Conservation (phyloP, 2,888 invertebrate genomes). For the Falcaria lacertinaria region DNA sequence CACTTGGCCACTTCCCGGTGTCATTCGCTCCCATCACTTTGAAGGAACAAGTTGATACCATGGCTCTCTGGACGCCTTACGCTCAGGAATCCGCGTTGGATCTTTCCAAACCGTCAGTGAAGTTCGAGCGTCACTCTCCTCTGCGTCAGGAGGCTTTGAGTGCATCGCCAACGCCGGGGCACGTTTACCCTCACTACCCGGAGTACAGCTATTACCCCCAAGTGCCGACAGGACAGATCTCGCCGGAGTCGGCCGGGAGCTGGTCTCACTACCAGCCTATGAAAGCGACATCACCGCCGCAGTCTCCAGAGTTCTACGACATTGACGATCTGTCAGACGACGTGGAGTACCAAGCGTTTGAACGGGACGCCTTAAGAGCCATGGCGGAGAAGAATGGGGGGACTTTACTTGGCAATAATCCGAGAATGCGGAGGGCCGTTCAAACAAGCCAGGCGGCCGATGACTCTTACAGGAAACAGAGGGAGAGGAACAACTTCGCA, state of each 20-base stretch:
- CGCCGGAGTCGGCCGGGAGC: constrained; percentile 41
- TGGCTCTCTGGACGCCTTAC: constrained; percentile 67
- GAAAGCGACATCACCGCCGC: constrained; percentile 65
- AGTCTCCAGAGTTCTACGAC: constrained; percentile 42
- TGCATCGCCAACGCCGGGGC: constrained; percentile 15
- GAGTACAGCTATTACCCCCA: constrained; percentile 29
- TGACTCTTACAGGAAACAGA: constrained; percentile 92
- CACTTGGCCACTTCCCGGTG: constrained; percentile 14
- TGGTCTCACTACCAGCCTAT: constrained; percentile 28
- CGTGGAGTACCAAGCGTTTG: constrained; percentile 83
- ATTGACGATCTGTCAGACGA: constrained; percentile 65
- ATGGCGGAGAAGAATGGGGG: constrained; percentile 83
- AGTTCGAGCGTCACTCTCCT: constrained; percentile 32
- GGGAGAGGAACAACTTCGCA: constrained; percentile 95
- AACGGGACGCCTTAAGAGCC: constrained; percentile 83
- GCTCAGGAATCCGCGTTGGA: constrained; percentile 55
- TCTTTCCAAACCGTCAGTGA: constrained; percentile 39
- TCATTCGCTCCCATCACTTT: constrained; percentile 25
- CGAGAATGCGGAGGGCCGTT: constrained; percentile 84
- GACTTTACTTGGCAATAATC: constrained; percentile 78
- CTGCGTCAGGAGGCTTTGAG: constrained; percentile 14
- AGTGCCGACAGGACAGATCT: constrained; percentile 40
- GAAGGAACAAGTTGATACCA: constrained; percentile 25
- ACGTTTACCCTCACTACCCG: constrained; percentile 13
- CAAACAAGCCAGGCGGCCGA: constrained; percentile 61